Base-by-base conservation (phyloP, 1,140 invertebrate species). In the Tachypleus tridentatus region DNA sequence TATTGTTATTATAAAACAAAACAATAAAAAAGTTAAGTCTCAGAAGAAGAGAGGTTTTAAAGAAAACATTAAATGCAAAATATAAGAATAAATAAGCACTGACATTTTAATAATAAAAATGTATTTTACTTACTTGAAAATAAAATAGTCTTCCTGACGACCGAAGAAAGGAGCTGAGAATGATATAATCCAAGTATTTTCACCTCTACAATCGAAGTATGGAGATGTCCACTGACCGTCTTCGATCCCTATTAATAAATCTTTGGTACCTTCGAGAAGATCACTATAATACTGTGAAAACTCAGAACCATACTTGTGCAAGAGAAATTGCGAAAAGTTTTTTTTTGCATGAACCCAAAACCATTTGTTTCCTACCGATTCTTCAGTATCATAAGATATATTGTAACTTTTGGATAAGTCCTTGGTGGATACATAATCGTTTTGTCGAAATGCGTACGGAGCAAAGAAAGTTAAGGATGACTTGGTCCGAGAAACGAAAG, bases 131-230 rank as follows among this genome's bases (percentile, higher is more conserved):
- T 60, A 66, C 65, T 66, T 66, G 29, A 66, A 66, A 56, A 51
- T 56, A 59, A 66, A 53, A 47, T 66, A 61, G 49, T 66, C 61
- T 6, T 8, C 8, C 48, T 7, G 61, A 86, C 87, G 92, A 59
- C 94, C 93, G 78, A 98, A 98, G 83, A 98, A 98, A 63, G 95
- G 95, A 64, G 86, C 86, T 60, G 90, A 87, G 80, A 97, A 98
- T 54, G 92, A 93, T 67, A 97, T 84, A 69, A 97, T 83, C 96
- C 95, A 98, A 5, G 63, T 65, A 51, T 70, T 69, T 6, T 76
- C 69, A 51, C 90, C 90, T 72, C 89, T 81, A 80, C 96, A 98
- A 79, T 97, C 93, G 75, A 89, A 97, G 73, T 93, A 91, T 4
- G 95, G 95, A 70, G 85, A 80, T 51, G 89, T 87, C 96, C 96